phyloP scores from a whole-genome alignment of 2,888 invertebrate genomes.

The Athalia cordata region DNA sequence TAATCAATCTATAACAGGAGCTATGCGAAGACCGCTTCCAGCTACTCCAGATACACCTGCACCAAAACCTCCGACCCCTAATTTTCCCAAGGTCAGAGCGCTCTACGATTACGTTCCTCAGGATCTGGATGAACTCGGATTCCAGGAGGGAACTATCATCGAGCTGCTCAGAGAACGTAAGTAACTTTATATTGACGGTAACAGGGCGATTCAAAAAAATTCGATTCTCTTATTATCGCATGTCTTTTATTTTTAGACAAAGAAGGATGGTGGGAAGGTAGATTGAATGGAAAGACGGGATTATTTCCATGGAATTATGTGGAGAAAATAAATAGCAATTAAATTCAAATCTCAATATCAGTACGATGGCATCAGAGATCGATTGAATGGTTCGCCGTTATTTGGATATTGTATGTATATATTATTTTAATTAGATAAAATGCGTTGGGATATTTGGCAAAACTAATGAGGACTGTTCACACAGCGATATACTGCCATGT shows the following conservation, averaged over 20 bases:
- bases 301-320: constrained; percentile 82
- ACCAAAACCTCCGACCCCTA: constrained; percentile 71
- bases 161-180: constrained; percentile 78
- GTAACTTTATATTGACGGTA: constrained; percentile 50
- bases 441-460: neutral
- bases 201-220: neutral
- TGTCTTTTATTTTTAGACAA: constrained; percentile 75
- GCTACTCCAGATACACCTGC: constrained; percentile 54
- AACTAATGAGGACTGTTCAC: constrained; percentile 5
- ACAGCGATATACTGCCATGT: constrained; percentile 3
- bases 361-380: neutral
- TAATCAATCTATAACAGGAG: constrained; percentile 45
- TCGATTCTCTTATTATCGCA: constrained; percentile 14
- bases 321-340: constrained; percentile 66
- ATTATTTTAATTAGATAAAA: neutral
- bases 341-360: neutral
- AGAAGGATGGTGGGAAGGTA: constrained; percentile 83
- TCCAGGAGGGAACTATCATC: constrained; percentile 78
- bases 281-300: constrained; percentile 76
- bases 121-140: constrained; percentile 80
- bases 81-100: constrained; percentile 74
- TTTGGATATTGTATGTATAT: constrained; percentile 19
- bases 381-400: constrained; percentile 6
- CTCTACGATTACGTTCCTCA: constrained; percentile 80
- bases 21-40: constrained; percentile 14